phyloP scores from a whole-genome alignment of 2,888 invertebrate species.

The Scaptomyza tumidula region DNA sequence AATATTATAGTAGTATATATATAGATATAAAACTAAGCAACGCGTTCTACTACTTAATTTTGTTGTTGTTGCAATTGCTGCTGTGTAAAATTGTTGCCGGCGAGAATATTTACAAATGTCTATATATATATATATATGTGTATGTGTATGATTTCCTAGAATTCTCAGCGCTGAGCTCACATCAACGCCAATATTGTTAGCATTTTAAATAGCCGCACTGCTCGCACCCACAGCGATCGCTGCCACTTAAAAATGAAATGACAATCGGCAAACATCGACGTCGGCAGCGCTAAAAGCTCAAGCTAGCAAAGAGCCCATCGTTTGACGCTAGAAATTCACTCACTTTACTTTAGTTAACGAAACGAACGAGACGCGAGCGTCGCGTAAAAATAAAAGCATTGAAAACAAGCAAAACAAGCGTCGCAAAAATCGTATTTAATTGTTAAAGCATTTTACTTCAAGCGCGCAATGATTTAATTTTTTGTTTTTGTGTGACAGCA shows the following conservation, averaged over 20 bases:
- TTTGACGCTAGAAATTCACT: conserved; percentile 51
- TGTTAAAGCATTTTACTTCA: conserved; percentile 20
- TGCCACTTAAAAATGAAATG: conserved; percentile 45
- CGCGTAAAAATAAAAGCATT: conserved; percentile 56
- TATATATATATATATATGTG: neutral
- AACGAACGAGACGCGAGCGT: conserved; percentile 82
- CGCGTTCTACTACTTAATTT: conserved; percentile 16
- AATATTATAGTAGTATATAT: conserved; percentile 56
- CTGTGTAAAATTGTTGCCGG: conserved; percentile 34
- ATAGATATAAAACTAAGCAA: conserved; percentile 32
- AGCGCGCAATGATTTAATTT: conserved; percentile 30
- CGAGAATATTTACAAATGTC: conserved; percentile 56
- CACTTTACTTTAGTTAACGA: conserved; percentile 81
- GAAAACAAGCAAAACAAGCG: conserved; percentile 5
- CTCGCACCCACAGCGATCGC: conserved; percentile 47
- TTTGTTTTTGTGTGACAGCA: conserved; percentile 46
- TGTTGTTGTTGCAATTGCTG: conserved; percentile 21
- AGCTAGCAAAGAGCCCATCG: conserved; percentile 14
- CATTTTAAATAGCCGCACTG: conserved; percentile 30
- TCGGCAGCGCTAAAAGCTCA: conserved; percentile 37
- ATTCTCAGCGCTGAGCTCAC: conserved; percentile 57
- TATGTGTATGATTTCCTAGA: conserved; percentile 61
- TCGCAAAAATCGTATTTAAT: conserved; percentile 36
- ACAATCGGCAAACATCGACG: conserved; percentile 33
- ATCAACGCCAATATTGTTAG: conserved; percentile 27